Evolutionary conservation across 30 jellyfish, hydroid and myxozoan genomes (phyloP), one percentile per base, ranked within the genome.

Genomic region (Turritopsis rubra): DNA sequence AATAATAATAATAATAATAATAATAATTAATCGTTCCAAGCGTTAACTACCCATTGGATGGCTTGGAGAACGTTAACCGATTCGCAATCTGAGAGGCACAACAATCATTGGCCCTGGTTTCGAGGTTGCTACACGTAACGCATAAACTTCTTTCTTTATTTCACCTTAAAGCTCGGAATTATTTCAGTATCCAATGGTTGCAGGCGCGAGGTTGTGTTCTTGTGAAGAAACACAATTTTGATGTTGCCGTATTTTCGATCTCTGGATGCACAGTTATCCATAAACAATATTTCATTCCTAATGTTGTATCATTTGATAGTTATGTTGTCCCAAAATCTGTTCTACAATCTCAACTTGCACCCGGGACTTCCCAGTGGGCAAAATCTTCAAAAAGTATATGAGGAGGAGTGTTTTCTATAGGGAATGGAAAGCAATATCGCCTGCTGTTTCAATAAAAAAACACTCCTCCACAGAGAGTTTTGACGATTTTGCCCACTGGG

Each of bases 1-100:
- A n/a, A n/a, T n/a, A n/a, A n/a, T n/a, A n/a, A n/a, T n/a, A n/a
- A n/a, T n/a, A n/a, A n/a, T n/a, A n/a, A n/a, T n/a, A n/a, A n/a
- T n/a, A n/a, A n/a, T n/a, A n/a, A n/a, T n/a, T n/a, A n/a, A 84
- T 85, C 91, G 75, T 85, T 65, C 91, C 87, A 79, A 27, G 92
- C 92, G 28, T 79, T 85, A 27, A 86, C 83, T 20, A 76, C 91
- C 90, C 90, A 85, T 77, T 85, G 18, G 72, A 77, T 85, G 66
- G 90, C 90, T 16, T 75, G 80, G 41, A 72, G 65, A 83, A 83
- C 88, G 52, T 72, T 88, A 72, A 83, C 31, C 26, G 28, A 22
- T 52, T 71, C 8, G 88, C 88, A 83, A n/a, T 83, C 65, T 68
- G 88, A 21, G 88, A 83, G 30, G 80, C 89, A 17, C 26, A 52